Conservation (phyloP, 2,113 vertebrate species). For the Gnathonemus echidnorhynchus region DNA sequence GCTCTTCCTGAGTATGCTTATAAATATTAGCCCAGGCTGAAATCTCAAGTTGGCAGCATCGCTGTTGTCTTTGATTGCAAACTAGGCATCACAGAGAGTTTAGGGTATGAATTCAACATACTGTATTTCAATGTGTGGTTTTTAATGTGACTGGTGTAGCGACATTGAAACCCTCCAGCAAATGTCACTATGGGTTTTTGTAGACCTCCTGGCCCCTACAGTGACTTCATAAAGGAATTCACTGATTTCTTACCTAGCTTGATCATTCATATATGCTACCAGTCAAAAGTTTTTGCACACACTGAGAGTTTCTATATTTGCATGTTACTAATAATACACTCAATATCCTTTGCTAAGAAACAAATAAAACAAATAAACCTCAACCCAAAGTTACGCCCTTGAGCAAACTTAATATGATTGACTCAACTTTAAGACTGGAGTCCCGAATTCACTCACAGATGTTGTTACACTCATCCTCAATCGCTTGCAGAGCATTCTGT, state of each 20-base stretch:
- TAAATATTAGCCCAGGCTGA: not conserved
- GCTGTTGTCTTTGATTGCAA: not conserved
- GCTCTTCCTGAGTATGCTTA: not conserved
- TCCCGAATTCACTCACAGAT: not conserved
- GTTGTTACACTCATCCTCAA: not conserved
- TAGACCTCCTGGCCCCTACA: not conserved
- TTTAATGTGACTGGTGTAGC: not conserved
- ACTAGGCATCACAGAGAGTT: not conserved
- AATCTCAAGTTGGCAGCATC: not conserved
- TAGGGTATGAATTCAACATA: not conserved
- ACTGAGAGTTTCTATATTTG: too few species aligned
- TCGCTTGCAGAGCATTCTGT: not conserved
- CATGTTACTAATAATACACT: too few species aligned
- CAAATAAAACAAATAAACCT: too few species aligned
- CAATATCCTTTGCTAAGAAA: too few species aligned
- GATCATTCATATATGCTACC: too few species aligned
- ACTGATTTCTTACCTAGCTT: too few species aligned
- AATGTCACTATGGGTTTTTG: not conserved
- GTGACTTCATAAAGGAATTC: too few species aligned
- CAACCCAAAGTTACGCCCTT: too few species aligned
- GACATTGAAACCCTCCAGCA: not conserved
- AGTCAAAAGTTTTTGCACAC: too few species aligned
- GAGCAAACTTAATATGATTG: not conserved
- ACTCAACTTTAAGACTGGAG: not conserved
- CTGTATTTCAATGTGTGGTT: not conserved